Base-by-base conservation (phyloP, 1,140 invertebrate genomes). In the Ceratitis capitata region DNA sequence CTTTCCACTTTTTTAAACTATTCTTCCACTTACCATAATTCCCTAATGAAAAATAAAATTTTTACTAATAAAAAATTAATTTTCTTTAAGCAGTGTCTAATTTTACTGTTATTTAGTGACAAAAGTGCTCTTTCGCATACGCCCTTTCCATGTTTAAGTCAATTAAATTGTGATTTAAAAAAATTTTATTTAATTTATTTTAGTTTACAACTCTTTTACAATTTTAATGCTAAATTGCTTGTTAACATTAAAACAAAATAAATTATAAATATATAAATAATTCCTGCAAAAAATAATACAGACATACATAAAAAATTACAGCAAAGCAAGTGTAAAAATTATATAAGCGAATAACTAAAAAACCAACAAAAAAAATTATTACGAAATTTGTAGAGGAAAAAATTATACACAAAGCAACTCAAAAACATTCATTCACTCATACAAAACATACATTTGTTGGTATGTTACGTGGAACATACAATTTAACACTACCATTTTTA, bases 251-350 rank as follows among this genome's bases (percentile, higher is more conserved):
- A 19, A n/a, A n/a, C n/a, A n/a, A n/a, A n/a, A n/a, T n/a, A 19
- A 4, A 5, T n/a, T 56, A 14, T 19, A 5, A 56, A 56, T 56
- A 56, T 9, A 14, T 56, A 56, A 56, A 56, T 19, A 56, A 56
- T 56, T 5, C 14, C 19, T n/a, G n/a, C n/a, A 26, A 29, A 61
- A 47, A 78, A 78, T 45, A 1, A 78, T n/a, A 26, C 10, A 47
- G 12, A 69, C 42, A 78, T 19, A 26, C 3, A 45, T 6, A 45
- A 3, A n/a, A 56, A 23, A n/a, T 7, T 0, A n/a, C 19, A 23
- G 51, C n/a, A 56, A 56, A 56, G 23, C 51, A 23, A 56, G 23
- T 47, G 69, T 78, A 78, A 78, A 78, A 78, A 78, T 23, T 78
- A 47, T 16, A 32, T 9, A 69, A 69, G 32, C 1, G 61, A 16